Conservation (phyloP, 2,888 invertebrate genomes). For the Arrhopalites spinosus region DNA sequence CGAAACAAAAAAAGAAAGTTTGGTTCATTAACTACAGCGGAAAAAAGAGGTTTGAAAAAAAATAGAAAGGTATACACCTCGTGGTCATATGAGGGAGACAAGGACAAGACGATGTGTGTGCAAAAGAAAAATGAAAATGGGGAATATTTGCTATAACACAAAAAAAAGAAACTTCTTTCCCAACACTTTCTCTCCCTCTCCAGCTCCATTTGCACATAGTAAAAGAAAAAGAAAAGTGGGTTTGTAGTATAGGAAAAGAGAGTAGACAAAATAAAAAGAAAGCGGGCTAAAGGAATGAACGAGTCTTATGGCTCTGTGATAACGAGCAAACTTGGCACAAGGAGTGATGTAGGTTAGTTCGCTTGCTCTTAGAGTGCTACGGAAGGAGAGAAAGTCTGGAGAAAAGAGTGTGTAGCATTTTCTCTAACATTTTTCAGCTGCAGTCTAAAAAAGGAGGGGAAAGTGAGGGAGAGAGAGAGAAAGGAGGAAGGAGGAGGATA, state of each 20-base stretch:
- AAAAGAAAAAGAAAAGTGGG: neutral
- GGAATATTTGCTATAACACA: neutral
- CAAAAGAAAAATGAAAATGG: neutral
- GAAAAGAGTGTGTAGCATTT: neutral
- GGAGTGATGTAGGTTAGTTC: slow-evolving; percentile 27
- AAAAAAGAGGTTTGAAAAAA: neutral
- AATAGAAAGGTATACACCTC: too few species aligned
- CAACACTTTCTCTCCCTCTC: slow-evolving; percentile 3
- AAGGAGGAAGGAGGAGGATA: slow-evolving; percentile 1
- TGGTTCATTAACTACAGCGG: neutral
- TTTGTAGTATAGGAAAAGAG: neutral
- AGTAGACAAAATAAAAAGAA: neutral
- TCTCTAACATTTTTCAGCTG: neutral
- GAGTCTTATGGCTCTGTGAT: neutral
- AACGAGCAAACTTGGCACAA: neutral
- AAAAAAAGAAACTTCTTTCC: neutral
- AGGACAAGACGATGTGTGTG: neutral
- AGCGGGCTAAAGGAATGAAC: too few species aligned
- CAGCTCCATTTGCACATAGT: neutral
- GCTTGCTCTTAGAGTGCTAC: neutral
- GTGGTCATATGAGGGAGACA: neutral
- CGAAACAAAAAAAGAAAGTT: neutral
- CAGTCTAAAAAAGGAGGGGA: neutral
- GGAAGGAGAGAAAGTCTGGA: neutral
- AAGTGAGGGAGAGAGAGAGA: neutral